A percentile compares a stretch with the other conserved stretches of the same genome.
Evolutionary conservation across 1,140 invertebrate genomes (phyloP).

Genomic region (Ladona fulva): DNA sequence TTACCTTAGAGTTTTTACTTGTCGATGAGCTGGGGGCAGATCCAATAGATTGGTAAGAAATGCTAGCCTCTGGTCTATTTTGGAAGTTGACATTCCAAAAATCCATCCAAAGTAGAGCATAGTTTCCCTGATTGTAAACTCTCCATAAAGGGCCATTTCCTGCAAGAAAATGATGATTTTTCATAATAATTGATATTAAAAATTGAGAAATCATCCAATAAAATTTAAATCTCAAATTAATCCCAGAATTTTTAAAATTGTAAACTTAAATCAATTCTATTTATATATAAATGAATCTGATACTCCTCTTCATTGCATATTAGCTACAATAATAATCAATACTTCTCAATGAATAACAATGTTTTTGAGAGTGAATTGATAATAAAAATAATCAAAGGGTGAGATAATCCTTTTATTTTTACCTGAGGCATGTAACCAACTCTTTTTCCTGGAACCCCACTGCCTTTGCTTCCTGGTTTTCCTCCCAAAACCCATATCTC

Average conservation of each 20-base stretch:
- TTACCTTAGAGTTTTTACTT: constrained; percentile 72
- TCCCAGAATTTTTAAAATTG: no score
- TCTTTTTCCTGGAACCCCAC: constrained; percentile 43
- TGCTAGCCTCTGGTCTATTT: constrained; percentile 65
- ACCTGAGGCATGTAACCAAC: constrained; percentile 80
- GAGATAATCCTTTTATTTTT: constrained; percentile 31
- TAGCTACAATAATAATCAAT: no score
- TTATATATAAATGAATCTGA: neutral
- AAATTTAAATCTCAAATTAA: no score
- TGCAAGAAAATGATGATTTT: no score
- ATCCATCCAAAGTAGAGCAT: constrained; percentile 87
- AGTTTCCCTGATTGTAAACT: constrained; percentile 85
- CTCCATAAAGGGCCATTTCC: constrained; percentile 84
- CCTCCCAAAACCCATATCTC: constrained; percentile 34
- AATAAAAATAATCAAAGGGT: neutral
- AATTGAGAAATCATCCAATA: no score
- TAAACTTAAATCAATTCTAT: no score
- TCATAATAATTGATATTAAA: no score
- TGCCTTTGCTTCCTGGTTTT: constrained; percentile 30
- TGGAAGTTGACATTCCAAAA: constrained; percentile 61
- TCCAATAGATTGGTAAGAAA: constrained; percentile 72
- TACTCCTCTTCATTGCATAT: no score
- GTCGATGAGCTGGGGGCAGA: constrained; percentile 53
- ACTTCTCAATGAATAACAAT: no score
- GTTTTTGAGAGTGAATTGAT: no score